Conservation (phyloP, 2,888 invertebrate genomes). For the Caenorhabditis sp. region DNA sequence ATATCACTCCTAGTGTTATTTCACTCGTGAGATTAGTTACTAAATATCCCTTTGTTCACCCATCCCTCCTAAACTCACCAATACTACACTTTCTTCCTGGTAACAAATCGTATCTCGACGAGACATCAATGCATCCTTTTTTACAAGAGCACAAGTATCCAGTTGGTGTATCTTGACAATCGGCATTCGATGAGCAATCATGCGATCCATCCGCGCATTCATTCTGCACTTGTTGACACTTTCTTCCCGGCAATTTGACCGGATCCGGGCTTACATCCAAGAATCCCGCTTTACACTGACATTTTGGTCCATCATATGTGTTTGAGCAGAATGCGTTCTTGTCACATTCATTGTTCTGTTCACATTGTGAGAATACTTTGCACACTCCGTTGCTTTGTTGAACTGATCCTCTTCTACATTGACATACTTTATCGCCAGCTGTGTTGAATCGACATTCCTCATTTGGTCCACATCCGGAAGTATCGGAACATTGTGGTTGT, state of each 20-base stretch:
- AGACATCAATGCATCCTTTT: conserved; percentile 59
- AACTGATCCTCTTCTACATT: conserved; percentile 54
- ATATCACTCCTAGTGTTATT: too few species aligned
- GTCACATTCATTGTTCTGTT: conserved; percentile 61
- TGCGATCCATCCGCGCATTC: conserved; percentile 64
- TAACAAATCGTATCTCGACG: conserved; percentile 55
- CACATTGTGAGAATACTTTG: conserved; percentile 63
- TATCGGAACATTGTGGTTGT: conserved; percentile 53
- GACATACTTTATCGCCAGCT: conserved; percentile 49
- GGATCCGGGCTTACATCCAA: conserved; percentile 62
- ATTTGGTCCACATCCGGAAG: conserved; percentile 48
- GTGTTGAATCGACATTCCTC: conserved; percentile 60
- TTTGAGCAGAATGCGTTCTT: conserved; percentile 66
- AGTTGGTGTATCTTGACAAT: conserved; percentile 57
- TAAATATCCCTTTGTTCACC: too few species aligned
- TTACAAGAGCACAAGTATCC: conserved; percentile 57
- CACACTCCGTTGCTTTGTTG: conserved; percentile 53
- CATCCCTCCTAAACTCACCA: conserved; percentile 40
- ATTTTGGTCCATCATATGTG: conserved; percentile 60
- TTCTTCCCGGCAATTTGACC: conserved; percentile 57
- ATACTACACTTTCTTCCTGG: conserved; percentile 60
- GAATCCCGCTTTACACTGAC: conserved; percentile 62
- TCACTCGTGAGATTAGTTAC: too few species aligned
- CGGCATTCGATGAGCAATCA: conserved; percentile 61
- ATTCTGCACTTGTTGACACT: conserved; percentile 60